A percentile compares a stretch with the other conserved stretches of the same genome.
Conservation (phyloP, 2,113 vertebrate species). For the Peromyscus californicus region DNA sequence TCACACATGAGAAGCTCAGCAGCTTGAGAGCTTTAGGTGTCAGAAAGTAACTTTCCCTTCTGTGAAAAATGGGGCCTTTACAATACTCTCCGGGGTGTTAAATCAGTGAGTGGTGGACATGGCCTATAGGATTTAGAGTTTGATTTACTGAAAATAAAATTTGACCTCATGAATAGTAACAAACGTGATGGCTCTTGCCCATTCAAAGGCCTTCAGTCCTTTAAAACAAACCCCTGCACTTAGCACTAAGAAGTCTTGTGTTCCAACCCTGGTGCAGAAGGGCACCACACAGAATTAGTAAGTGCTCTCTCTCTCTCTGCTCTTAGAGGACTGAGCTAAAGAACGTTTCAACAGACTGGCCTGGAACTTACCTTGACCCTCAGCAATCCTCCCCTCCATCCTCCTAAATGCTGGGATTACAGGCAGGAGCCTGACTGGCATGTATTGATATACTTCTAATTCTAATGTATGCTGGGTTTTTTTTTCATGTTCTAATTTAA, state of each 20-base stretch:
- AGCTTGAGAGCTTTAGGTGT: constrained; percentile 1
- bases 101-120: not conserved
- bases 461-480: constrained; percentile 24
- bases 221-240: not conserved
- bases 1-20: not conserved
- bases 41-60: not conserved
- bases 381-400: not conserved
- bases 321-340: not conserved
- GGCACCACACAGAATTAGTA: not conserved
- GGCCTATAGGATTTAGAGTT: not conserved
- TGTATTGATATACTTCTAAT: constrained; percentile 45
- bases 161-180: not conserved
- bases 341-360: not conserved
- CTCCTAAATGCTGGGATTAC: not conserved
- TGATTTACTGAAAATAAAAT: not conserved
- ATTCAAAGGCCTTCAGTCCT: not conserved
- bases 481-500: constrained; percentile 55
- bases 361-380: not conserved
- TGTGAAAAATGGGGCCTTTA: not conserved
- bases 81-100: not conserved
- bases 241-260: constrained; percentile 3
- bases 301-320: not conserved
- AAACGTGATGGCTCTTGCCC: not conserved
- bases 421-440: not conserved
- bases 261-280: constrained; percentile 9